These are phyloP conservation scores for Xestoiulus laeticollis DNA, from an alignment of 2,888 invertebrate species.

Conservation along the genomic window DNA sequence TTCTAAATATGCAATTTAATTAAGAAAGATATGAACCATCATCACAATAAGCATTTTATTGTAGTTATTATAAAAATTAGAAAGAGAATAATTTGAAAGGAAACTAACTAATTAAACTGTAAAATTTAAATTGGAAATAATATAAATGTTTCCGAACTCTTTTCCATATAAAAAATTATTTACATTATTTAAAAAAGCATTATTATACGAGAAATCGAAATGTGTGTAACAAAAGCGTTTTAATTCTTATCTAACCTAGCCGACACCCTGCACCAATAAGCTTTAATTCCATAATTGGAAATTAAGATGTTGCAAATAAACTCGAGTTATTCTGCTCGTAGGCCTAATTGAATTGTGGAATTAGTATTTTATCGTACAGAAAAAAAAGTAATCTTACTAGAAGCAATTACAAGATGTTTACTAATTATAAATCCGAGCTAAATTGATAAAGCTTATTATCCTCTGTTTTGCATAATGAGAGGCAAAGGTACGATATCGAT, in stretches of 20 bases:
- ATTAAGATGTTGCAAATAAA: not conserved
- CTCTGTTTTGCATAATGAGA: not conserved
- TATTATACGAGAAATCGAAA: too few species aligned
- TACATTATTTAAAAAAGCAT: too few species aligned
- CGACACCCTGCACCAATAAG: not conserved
- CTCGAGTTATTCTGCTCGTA: not conserved
- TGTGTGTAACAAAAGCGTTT: too few species aligned
- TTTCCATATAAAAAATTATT: too few species aligned
- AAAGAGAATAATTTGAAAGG: too few species aligned
- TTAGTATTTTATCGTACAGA: not conserved
- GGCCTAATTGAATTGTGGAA: conserved; percentile 29
- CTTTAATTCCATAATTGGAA: conserved; percentile 18
- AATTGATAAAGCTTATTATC: conserved; percentile 15
- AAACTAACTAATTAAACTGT: too few species aligned
- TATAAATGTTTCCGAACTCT: too few species aligned
- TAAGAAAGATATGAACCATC: too few species aligned
- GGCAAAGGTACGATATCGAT: not conserved
- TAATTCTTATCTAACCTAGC: not conserved
- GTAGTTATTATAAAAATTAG: too few species aligned
- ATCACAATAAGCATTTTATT: too few species aligned
- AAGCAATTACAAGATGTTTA: conserved; percentile 33
- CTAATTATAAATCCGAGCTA: conserved; percentile 22
- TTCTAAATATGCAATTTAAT: too few species aligned
- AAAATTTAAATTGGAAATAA: too few species aligned
- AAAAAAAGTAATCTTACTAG: conserved; percentile 6